Conservation (phyloP, 1,140 invertebrate genomes). For the Caerostris darwini region DNA sequence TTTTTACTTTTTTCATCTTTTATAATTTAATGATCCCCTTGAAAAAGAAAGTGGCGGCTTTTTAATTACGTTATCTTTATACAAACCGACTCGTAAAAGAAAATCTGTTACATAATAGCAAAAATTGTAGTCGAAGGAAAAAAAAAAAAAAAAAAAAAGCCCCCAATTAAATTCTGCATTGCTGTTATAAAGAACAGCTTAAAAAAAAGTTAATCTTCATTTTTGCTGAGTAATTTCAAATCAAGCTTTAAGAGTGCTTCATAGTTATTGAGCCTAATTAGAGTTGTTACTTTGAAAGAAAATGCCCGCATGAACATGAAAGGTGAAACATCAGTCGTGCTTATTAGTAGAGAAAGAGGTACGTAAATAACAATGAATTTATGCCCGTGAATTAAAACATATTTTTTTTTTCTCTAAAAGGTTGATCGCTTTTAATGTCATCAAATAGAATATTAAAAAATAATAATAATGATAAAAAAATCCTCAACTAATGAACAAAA, state of each 20-base stretch:
- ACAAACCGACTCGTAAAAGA: not conserved
- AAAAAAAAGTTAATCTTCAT: not conserved
- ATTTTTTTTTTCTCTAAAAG: too few relatives aligned
- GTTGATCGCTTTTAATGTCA: too few relatives aligned
- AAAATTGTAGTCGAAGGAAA: not conserved
- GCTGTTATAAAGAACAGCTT: not conserved
- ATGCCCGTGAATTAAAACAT: too few relatives aligned
- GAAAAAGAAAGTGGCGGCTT: not conserved
- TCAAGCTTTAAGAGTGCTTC: not conserved
- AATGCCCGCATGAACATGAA: not conserved
- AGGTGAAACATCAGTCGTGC: not conserved
- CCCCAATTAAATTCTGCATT: not conserved
- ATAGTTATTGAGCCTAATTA: not conserved
- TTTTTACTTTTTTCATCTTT: not conserved
- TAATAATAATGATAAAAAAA: too few relatives aligned
- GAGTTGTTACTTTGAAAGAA: not conserved
- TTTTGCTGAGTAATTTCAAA: not conserved
- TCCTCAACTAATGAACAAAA: too few relatives aligned
- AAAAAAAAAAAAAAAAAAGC: not conserved
- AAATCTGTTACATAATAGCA: not conserved
- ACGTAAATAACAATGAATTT: too few relatives aligned
- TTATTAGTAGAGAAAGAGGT: too few relatives aligned
- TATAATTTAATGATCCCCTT: not conserved
- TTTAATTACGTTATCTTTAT: not conserved
- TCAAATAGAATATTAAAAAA: too few relatives aligned